Evolutionary conservation across 2,888 invertebrate genomes (phyloP).

Genomic region (Anarsia innoxiella): DNA sequence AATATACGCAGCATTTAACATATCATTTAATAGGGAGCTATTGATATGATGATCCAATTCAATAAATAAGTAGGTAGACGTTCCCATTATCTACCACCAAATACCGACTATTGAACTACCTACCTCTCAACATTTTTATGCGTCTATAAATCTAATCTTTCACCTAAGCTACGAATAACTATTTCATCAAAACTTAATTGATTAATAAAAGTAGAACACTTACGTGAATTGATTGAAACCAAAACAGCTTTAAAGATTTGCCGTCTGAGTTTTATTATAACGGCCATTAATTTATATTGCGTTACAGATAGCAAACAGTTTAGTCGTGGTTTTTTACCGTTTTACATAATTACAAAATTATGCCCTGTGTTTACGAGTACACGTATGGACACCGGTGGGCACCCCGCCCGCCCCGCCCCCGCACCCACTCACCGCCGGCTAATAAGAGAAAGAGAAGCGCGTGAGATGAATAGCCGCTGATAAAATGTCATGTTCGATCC

Average conservation of each 20-base stretch:
- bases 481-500: constrained; percentile 58
- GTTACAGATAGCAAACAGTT: constrained; percentile 66
- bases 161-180: constrained; percentile 11
- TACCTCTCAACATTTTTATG: constrained; percentile 14
- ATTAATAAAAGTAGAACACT: constrained; percentile 55
- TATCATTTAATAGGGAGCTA: too few relatives aligned
- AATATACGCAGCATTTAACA: too few relatives aligned
- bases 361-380: constrained; percentile 55
- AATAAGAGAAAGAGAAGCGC: constrained; percentile 52
- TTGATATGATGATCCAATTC: too few relatives aligned
- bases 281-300: constrained; percentile 64
- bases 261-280: constrained; percentile 62
- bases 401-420: too few relatives aligned
- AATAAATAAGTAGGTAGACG: too few relatives aligned
- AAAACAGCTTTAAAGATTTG: constrained; percentile 50
- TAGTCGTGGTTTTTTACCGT: constrained; percentile 60
- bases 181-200: constrained; percentile 33
- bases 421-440: constrained; percentile 51
- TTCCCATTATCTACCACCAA: neutral
- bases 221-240: constrained; percentile 49
- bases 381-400: constrained; percentile 31
- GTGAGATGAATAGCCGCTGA: constrained; percentile 58
- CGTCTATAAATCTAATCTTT: constrained; percentile 17
- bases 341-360: constrained; percentile 72
- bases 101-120: neutral